Evolutionary conservation across 2,797 vertebrate species (phyloP).

Genomic region (Poeciliopsis turneri): DNA sequence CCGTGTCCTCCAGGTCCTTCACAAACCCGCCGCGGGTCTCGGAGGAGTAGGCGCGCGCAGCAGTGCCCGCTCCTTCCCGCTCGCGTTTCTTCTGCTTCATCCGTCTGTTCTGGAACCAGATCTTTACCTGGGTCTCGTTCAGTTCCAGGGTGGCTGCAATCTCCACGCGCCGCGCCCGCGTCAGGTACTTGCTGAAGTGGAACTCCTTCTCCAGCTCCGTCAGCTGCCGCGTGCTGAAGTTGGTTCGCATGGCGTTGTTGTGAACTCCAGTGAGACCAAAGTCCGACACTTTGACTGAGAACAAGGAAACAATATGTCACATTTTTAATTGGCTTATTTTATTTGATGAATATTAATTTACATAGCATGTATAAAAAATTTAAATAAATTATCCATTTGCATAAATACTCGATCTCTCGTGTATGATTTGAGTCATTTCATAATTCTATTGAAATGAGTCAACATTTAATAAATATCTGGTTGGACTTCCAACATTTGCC

Average conservation of each 20-base stretch:
- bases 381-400: background rate
- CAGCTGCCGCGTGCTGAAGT: conserved; percentile 96
- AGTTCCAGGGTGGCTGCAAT: conserved; percentile 89
- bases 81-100: conserved; percentile 99
- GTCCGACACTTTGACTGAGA: conserved; percentile 84
- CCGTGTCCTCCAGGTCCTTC: conserved; percentile 86
- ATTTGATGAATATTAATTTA: background rate
- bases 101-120: conserved; percentile 97
- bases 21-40: conserved; percentile 47
- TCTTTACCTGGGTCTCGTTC: conserved; percentile 93
- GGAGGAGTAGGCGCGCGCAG: conserved; percentile 75
- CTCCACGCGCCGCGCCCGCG: conserved; percentile 92
- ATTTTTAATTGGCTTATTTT: background rate
- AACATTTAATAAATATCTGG: background rate
- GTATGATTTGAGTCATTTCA: background rate
- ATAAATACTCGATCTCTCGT: background rate
- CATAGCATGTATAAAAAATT: background rate
- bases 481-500: background rate
- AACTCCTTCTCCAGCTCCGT: conserved; percentile 98
- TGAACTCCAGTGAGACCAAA: conserved; percentile 82
- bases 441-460: background rate
- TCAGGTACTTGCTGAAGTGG: conserved; percentile 98
- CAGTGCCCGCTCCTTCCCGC: conserved; percentile 86
- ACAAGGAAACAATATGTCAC: background rate
- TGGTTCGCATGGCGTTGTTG: conserved; percentile 89